Base-by-base conservation (phyloP, 2,888 invertebrate genomes). In the Andrena bucephala region DNA sequence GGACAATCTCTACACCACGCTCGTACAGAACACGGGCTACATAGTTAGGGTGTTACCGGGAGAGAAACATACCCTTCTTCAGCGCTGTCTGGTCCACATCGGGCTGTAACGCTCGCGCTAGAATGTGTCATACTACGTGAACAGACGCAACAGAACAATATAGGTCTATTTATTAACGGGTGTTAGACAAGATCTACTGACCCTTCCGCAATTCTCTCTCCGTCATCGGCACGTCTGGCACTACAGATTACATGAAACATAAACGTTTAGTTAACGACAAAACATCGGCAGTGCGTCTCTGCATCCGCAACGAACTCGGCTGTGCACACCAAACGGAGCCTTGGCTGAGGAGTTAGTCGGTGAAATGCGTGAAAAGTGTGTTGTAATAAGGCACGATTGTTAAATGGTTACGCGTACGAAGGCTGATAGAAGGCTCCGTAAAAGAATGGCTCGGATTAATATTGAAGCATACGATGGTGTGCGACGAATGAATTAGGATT, bases 131-230 rank as follows among this genome's bases (percentile, higher is more conserved):
- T 27, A 70, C 33, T 20, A 81, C 72, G 62, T 85, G 65, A 88
- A 67, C 33, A 48, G 42, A 29, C 10, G 8, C 31, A 33, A 54
- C 52, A 29, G 8, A 16, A 29, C 2, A 27, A 62, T 10, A 27
- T 27, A 13, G n/a, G n/a, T 3, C 24, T 20, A n/a, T 24, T 31
- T 50, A 57, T n/a, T 4, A n/a, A 59, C 7, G 57, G 24, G 10
- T 24, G 42, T 36, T 48, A 5, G 13, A 70, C 8, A 62, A 62
- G 31, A 60, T 67, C 20, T 91, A 93, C 93, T 91, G 89, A 93
- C 93, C 93, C 90, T 93, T 93, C 88, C 93, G 89, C 54, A 92
- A 77, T 89, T 93, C 93, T 87, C 93, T 90, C 69, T 93, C 93
- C 78, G 93, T 93, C 89, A 91, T 88, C 73, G 92, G 93, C 71